phyloP scores from a whole-genome alignment of 2,888 invertebrate genomes.

The Protodeltote pygarga region DNA sequence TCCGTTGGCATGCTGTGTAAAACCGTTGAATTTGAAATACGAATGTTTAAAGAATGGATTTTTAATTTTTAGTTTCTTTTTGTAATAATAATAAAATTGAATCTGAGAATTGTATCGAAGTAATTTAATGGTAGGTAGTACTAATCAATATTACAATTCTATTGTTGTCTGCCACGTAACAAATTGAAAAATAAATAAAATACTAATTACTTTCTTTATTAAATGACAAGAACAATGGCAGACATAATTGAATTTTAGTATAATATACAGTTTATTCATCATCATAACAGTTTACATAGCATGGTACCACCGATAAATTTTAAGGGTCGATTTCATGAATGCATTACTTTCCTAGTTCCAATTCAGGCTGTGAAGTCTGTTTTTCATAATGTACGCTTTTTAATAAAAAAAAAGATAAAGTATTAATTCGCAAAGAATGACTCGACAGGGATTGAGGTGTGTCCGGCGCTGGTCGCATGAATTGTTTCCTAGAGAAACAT shows the following conservation, averaged over 20 bases:
- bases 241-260: slow-evolving; percentile 7
- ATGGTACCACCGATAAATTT: slow-evolving; percentile 41
- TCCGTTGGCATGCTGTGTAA: slow-evolving; percentile 48
- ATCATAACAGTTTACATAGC: slow-evolving; percentile 39
- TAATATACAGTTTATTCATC: slow-evolving; percentile 16
- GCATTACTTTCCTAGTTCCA: slow-evolving; percentile 53
- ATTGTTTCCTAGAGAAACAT: slow-evolving; percentile 56
- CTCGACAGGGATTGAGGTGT: slow-evolving; percentile 24
- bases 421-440: slow-evolving; percentile 37
- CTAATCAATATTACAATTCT: slow-evolving; percentile 5
- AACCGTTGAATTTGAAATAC: slow-evolving; percentile 1
- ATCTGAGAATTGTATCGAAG: no score
- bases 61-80: no score
- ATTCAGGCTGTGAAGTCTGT: slow-evolving; percentile 70
- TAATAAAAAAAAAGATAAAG: slow-evolving; percentile 34
- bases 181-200: neutral
- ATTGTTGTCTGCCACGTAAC: neutral
- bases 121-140: no score
- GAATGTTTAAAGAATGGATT: neutral
- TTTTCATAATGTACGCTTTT: slow-evolving; percentile 42
- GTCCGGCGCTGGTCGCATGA: slow-evolving; percentile 73
- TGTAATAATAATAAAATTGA: no score
- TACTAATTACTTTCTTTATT: slow-evolving; percentile 1
- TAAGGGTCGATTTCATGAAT: slow-evolving; percentile 51
- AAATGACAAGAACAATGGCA: slow-evolving; percentile 3